phyloP scores from a whole-genome alignment of 2,888 invertebrate genomes.

The Lithophane semibrunnea region DNA sequence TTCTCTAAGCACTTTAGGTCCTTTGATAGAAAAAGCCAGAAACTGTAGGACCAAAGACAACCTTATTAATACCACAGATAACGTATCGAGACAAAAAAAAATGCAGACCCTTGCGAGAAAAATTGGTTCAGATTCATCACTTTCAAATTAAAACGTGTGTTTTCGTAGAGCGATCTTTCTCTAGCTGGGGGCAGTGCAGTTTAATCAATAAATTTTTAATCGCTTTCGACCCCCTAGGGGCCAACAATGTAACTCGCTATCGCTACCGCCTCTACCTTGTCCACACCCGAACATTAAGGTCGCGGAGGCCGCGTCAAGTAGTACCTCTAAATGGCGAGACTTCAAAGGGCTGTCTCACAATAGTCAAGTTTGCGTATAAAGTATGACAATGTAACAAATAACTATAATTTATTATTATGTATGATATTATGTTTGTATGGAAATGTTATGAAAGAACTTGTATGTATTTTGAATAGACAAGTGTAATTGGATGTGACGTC shows the following conservation, averaged over 20 bases:
- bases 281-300: slow-evolving; percentile 38
- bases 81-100: too few species aligned
- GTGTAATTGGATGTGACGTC: background rate
- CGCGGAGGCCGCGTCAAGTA: slow-evolving; percentile 10
- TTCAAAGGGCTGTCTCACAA: slow-evolving; percentile 56
- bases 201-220: too few species aligned
- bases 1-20: too few species aligned
- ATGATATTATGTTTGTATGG: slow-evolving; percentile 20
- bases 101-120: too few species aligned
- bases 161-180: too few species aligned
- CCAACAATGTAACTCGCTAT: background rate
- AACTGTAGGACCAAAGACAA: too few species aligned
- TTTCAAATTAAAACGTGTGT: too few species aligned
- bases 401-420: slow-evolving; percentile 43
- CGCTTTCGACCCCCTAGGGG: too few species aligned
- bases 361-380: slow-evolving; percentile 20
- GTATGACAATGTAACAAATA: slow-evolving; percentile 45
- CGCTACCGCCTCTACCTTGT: slow-evolving; percentile 27
- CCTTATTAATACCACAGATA: too few species aligned
- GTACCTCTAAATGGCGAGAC: slow-evolving; percentile 30
- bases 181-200: too few species aligned
- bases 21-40: too few species aligned
- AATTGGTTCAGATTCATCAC: too few species aligned
- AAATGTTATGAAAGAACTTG: slow-evolving; percentile 32
- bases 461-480: slow-evolving; percentile 2